phyloP scores from a whole-genome alignment of 2,888 invertebrate genomes.

The Oscheius onirici region DNA sequence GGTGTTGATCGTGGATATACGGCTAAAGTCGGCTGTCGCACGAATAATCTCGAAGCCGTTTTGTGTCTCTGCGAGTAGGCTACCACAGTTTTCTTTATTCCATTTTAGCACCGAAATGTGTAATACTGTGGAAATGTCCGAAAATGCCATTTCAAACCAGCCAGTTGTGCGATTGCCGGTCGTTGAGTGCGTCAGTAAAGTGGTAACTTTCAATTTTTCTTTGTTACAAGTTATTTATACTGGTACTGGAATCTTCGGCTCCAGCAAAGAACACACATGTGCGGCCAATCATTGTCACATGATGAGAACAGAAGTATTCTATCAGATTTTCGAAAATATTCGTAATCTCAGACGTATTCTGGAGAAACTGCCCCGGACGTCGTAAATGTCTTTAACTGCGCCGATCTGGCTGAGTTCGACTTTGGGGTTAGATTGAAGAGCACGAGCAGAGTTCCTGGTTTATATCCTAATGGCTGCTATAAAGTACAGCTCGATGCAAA shows the following conservation, averaged over 20 bases:
- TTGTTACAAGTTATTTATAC: slow-evolving; percentile 14
- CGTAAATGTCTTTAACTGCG: slow-evolving; percentile 48
- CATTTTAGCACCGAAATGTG: slow-evolving; percentile 12
- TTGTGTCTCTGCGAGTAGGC: slow-evolving; percentile 63
- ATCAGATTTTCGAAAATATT: background rate
- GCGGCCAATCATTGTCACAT: slow-evolving; percentile 62
- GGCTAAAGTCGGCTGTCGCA: slow-evolving; percentile 55
- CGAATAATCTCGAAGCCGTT: slow-evolving; percentile 57
- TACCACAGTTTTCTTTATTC: background rate
- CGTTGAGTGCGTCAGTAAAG: slow-evolving; percentile 48
- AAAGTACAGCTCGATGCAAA: slow-evolving; percentile 49
- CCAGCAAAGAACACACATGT: slow-evolving; percentile 44
- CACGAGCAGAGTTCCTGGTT: slow-evolving; percentile 47
- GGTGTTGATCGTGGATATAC: slow-evolving; percentile 54
- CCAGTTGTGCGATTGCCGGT: slow-evolving; percentile 46
- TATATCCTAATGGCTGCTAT: slow-evolving; percentile 61
- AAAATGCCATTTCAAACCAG: slow-evolving; percentile 40
- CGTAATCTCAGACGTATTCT: slow-evolving; percentile 32
- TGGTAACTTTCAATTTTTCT: slow-evolving; percentile 6
- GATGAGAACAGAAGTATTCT: slow-evolving; percentile 54
- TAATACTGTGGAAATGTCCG: slow-evolving; percentile 48
- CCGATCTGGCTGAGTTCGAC: slow-evolving; percentile 53
- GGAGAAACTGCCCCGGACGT: slow-evolving; percentile 39
- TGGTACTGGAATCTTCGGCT: slow-evolving; percentile 44
- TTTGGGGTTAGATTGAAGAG: slow-evolving; percentile 50